phyloP scores from a whole-genome alignment of 2,797 vertebrate genomes.

The Hemibagrus guttatus region DNA sequence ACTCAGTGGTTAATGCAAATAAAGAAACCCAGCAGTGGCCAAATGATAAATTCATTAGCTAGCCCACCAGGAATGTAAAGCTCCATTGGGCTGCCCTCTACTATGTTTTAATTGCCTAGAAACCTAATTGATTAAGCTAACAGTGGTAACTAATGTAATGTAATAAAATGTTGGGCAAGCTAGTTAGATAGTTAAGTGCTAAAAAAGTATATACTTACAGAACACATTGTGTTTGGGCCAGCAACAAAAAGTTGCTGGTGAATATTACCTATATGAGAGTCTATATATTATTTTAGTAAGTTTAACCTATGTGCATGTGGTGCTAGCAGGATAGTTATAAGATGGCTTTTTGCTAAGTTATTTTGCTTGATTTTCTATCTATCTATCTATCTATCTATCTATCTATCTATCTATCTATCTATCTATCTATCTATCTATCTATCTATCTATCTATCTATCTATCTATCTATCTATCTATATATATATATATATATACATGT shows the following conservation, averaged over 20 bases:
- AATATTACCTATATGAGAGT: background rate
- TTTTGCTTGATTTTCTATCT: background rate
- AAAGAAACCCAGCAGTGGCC: background rate
- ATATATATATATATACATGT: too few relatives aligned
- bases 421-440: too few relatives aligned
- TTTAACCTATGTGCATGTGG: background rate
- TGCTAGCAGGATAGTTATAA: background rate
- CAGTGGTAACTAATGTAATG: background rate
- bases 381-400: too few relatives aligned
- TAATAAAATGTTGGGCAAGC: background rate
- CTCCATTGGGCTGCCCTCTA: background rate
- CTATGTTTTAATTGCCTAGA: background rate
- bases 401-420: too few relatives aligned
- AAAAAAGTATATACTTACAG: background rate
- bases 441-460: too few relatives aligned
- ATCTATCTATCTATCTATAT: too few relatives aligned
- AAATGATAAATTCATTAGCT: background rate
- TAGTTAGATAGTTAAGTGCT: background rate
- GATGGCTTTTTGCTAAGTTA: background rate
- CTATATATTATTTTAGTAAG: background rate
- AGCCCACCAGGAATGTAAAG: background rate
- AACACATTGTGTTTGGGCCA: background rate
- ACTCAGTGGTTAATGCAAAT: constrained; percentile 36
- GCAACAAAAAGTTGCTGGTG: background rate
- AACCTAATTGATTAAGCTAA: background rate